Evolutionary conservation across 2,888 invertebrate genomes (phyloP).

Genomic region (Campoplex capitator): DNA sequence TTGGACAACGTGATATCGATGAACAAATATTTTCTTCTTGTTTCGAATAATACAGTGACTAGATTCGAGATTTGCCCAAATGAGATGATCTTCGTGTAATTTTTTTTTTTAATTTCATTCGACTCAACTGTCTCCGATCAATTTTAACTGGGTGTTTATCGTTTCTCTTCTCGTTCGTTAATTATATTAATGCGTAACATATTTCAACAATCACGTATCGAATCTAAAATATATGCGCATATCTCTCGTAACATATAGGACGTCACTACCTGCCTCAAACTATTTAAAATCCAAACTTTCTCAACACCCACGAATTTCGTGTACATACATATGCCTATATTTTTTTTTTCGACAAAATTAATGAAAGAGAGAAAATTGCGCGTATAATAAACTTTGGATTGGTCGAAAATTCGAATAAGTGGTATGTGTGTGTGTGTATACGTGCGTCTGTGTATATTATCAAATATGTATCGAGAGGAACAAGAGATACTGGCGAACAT

Average conservation of each 20-base stretch:
- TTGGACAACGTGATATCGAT: not conserved
- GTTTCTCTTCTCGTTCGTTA: conserved; percentile 43
- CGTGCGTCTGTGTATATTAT: not conserved
- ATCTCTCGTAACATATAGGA: not conserved
- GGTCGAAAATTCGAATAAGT: conserved; percentile 48
- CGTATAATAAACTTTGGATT: conserved; percentile 58
- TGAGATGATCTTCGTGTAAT: not conserved
- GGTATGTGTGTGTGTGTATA: not conserved
- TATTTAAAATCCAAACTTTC: conserved; percentile 5
- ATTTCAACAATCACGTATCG: conserved; percentile 47
- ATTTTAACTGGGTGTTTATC: not conserved
- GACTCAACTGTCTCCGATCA: not conserved
- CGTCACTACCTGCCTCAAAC: conserved; percentile 29
- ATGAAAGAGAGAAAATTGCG: conserved; percentile 61
- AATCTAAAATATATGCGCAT: not conserved
- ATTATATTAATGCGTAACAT: conserved; percentile 44
- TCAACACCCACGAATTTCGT: not conserved
- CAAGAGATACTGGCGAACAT: conserved; percentile 23
- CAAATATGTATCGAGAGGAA: not conserved
- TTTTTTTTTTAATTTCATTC: not conserved
- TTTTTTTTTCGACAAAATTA: conserved; percentile 41
- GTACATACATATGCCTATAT: not conserved
- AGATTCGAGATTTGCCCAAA: not conserved
- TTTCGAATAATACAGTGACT: not conserved
- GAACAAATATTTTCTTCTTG: not conserved